Evolutionary conservation across 2,113 vertebrate genomes (phyloP).

Genomic region (Aplodontia rufa): DNA sequence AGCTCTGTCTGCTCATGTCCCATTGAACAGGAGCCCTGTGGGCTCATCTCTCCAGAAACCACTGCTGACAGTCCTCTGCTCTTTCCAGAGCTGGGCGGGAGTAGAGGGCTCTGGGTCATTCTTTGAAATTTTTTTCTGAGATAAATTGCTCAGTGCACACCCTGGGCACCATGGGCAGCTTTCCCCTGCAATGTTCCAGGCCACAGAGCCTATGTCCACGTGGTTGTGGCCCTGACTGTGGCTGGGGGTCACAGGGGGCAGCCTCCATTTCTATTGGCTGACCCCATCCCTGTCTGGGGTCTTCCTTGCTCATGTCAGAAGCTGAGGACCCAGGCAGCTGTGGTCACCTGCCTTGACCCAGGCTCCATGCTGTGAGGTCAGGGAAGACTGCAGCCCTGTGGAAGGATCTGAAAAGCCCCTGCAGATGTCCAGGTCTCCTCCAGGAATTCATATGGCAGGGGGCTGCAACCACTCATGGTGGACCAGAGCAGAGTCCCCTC

Average conservation of each 20-base stretch:
- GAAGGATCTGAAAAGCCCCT: background rate
- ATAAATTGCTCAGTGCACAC: no score
- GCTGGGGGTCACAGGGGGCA: background rate
- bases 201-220: background rate
- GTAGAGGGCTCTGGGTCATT: background rate
- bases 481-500: accelerated
- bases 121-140: background rate
- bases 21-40: accelerated
- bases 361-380: accelerated
- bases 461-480: accelerated
- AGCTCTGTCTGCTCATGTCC: accelerated
- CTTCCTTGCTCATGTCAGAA: background rate
- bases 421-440: no score
- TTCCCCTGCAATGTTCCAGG: no score
- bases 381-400: accelerated
- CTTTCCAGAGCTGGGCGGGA: no score
- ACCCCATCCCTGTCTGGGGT: no score
- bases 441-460: accelerated
- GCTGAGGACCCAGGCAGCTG: accelerated
- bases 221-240: background rate
- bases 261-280: background rate
- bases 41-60: background rate
- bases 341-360: accelerated
- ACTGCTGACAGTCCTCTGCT: accelerated
- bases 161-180: no score